Evolutionary conservation across 1,140 invertebrate species (phyloP).

Genomic region (Drosophila malerkotliana): DNA sequence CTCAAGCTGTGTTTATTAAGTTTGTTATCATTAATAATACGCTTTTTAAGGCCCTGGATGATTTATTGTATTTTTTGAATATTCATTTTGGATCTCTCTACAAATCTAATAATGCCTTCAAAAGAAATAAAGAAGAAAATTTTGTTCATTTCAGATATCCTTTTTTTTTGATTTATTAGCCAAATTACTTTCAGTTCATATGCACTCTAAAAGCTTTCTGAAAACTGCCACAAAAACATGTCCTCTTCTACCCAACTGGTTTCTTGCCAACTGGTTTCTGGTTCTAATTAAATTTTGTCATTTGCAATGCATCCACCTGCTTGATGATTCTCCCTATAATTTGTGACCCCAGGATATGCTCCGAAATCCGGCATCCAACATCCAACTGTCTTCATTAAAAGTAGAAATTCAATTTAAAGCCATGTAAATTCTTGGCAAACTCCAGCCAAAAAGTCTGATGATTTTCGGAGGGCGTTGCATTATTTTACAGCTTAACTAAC

Average conservation of each 20-base stretch:
- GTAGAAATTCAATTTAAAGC: constrained; percentile 28
- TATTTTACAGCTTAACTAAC: constrained; percentile 27
- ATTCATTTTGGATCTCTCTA: background rate
- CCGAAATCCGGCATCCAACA: background rate
- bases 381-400: constrained; percentile 30
- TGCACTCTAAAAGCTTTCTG: background rate
- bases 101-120: too few relatives aligned
- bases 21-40: background rate
- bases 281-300: constrained; percentile 28
- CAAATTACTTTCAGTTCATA: background rate
- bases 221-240: background rate
- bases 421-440: constrained; percentile 9
- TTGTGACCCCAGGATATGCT: constrained; percentile 2
- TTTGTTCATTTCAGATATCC: too few relatives aligned
- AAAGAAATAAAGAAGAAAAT: background rate
- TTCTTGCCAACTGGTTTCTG: constrained; percentile 5
- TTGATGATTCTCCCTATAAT: constrained; percentile 14
- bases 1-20: background rate
- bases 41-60: background rate
- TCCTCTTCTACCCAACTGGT: background rate
- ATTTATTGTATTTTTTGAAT: constrained; percentile 1
- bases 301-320: constrained; percentile 14
- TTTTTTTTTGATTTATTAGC: background rate
- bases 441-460: background rate
- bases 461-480: constrained; percentile 10